A percentile compares a stretch with the other conserved stretches of the same genome.
phyloP scores from a whole-genome alignment of 2,888 invertebrate genomes.

The Troglohyphantes excavatus region DNA sequence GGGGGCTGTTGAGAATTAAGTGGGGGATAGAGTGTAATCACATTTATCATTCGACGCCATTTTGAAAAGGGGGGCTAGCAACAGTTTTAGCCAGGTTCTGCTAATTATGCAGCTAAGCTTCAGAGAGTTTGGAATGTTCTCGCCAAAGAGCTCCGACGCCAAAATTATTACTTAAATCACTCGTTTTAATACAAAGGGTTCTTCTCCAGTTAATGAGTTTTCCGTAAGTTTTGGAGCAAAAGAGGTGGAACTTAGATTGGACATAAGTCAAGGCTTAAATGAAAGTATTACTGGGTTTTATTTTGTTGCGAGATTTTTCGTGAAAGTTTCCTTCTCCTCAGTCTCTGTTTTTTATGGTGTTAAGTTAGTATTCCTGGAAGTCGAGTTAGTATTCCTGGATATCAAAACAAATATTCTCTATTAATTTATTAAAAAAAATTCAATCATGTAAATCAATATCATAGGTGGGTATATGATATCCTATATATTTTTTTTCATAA shows the following conservation, averaged over 20 bases:
- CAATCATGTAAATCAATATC: no score
- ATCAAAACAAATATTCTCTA: no score
- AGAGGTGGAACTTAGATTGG: neutral
- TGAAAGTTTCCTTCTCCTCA: no score
- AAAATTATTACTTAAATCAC: conserved; percentile 11
- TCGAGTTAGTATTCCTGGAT: neutral
- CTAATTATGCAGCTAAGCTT: conserved; percentile 42
- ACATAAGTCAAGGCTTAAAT: neutral
- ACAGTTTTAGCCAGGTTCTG: conserved; percentile 17
- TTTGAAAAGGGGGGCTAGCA: conserved; percentile 4
- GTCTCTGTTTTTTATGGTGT: neutral
- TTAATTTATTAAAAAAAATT: no score
- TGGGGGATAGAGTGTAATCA: conserved; percentile 33
- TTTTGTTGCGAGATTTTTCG: no score
- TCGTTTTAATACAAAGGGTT: neutral
- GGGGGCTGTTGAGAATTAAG: neutral
- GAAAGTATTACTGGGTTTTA: neutral
- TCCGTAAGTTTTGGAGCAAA: neutral
- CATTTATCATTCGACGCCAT: conserved; percentile 53
- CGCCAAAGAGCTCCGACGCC: conserved; percentile 7
- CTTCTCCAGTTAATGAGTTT: conserved; percentile 12
- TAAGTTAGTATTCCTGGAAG: neutral
- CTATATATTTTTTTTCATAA: no score
- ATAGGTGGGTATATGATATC: no score
- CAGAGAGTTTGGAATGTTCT: conserved; percentile 16